Evolutionary conservation across 2,797 vertebrate species (phyloP).

Genomic region (Paguma larvata): DNA sequence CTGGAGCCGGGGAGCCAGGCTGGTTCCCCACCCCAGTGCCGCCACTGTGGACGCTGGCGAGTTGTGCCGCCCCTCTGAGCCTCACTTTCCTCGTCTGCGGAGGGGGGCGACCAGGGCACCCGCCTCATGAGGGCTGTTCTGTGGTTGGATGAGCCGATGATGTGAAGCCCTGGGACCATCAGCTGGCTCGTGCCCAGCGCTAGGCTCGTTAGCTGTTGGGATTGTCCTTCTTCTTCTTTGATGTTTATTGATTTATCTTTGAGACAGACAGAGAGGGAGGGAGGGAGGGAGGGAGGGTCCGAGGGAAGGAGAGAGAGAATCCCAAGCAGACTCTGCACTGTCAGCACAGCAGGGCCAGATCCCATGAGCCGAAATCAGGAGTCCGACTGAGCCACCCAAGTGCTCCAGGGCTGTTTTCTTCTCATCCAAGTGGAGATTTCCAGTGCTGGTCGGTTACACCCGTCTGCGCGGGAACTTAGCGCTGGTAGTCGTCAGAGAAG

Average conservation of each 20-base stretch:
- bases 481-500: neutral
- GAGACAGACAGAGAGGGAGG: too few relatives aligned
- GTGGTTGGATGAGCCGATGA: neutral
- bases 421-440: neutral
- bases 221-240: too few relatives aligned
- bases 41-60: neutral
- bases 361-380: too few relatives aligned
- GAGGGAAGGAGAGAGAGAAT: too few relatives aligned
- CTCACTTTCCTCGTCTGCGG: neutral
- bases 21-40: neutral
- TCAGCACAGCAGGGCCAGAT: too few relatives aligned
- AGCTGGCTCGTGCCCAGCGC: rapidly evolving
- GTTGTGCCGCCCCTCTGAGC: neutral
- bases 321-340: too few relatives aligned
- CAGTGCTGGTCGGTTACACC: neutral
- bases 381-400: too few relatives aligned
- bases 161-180: rapidly evolving
- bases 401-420: too few relatives aligned
- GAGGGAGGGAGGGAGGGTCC: too few relatives aligned
- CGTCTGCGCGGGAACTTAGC: neutral
- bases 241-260: too few relatives aligned
- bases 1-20: neutral
- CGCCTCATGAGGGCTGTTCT: rapidly evolving
- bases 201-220: rapidly evolving
- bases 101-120: neutral